Conservation (phyloP, 2,888 invertebrate species). For the Scaptomyza tumidula region DNA sequence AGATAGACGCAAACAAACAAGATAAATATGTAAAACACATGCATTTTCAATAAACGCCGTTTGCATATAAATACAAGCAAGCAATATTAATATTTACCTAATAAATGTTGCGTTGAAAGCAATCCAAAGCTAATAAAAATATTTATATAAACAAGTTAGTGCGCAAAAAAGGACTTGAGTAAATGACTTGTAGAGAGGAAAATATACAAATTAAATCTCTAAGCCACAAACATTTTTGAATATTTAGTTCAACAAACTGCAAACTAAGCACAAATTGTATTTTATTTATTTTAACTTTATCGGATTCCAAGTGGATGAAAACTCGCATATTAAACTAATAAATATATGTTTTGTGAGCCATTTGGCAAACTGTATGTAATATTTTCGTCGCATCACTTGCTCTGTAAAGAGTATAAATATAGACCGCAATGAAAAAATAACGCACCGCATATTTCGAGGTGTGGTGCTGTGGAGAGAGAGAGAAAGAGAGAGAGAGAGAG, state of each 20-base stretch:
- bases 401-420: slow-evolving; percentile 45
- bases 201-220: too few species aligned
- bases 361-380: not conserved
- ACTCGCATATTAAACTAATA: not conserved
- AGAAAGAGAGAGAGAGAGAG: not conserved
- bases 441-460: slow-evolving; percentile 38
- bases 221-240: too few species aligned
- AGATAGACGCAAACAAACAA: not conserved
- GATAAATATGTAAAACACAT: not conserved
- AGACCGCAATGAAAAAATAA: slow-evolving; percentile 60
- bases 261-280: too few species aligned
- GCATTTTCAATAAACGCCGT: not conserved
- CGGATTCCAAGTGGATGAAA: not conserved
- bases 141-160: not conserved
- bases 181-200: too few species aligned
- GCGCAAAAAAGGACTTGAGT: too few species aligned
- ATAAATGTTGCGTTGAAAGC: not conserved
- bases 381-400: slow-evolving; percentile 5
- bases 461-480: not conserved
- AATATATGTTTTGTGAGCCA: too few species aligned
- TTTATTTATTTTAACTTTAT: too few species aligned
- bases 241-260: too few species aligned
- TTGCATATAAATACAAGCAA: not conserved
- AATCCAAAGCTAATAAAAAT: not conserved
- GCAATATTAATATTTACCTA: not conserved